Base-by-base conservation (phyloP, 1,140 invertebrate species). In the Formica selysi region DNA sequence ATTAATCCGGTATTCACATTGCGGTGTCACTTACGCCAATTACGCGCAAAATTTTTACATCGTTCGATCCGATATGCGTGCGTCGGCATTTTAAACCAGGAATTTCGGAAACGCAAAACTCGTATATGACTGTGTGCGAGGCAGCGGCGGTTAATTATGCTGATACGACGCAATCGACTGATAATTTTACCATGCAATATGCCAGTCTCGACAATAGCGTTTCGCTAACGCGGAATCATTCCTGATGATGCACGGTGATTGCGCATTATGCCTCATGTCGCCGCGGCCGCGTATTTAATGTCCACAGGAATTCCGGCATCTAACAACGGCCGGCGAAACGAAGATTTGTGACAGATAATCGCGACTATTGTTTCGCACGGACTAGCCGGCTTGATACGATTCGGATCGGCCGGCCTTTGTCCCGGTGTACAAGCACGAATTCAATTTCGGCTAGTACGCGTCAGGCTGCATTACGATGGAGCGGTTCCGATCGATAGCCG, bases 301-400 rank as follows among this genome's bases (percentile, higher is more conserved):
- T 44, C 29, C 29, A 38, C 10, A 26, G 26, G 38, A 59, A 26
- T 13, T 36, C 36, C 19, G 19, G 16, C 54, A 38, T 83, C 79
- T 74, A 83, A 83, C 79, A 57, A 83, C 54, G 61, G 8, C 26
- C 22, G 26, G 51, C 16, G 22, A 73, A 36, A 80, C 54, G 73
- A 87, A 89, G 86, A 89, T 89, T 89, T 68, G 51, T 76, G 67
- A 85, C 32, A 61, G 86, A 85, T 89, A 87, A 87, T 85, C 86
- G 80, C 44, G 80, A 48, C 84, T 57, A 89, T 89, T 89, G 87
- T 89, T 78, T 79, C 80, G 26, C 29, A 73, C 59, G 26, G 78
- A 16, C 48, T 48, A 48, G 59, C 48, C 54, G 38, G 61, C n/a
- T 68, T 44, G 68, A 61, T 65, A 68, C 44, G 86, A 85, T 87